Evolutionary conservation across 2,113 vertebrate genomes (phyloP).

Genomic region (Pholis gunnellus): DNA sequence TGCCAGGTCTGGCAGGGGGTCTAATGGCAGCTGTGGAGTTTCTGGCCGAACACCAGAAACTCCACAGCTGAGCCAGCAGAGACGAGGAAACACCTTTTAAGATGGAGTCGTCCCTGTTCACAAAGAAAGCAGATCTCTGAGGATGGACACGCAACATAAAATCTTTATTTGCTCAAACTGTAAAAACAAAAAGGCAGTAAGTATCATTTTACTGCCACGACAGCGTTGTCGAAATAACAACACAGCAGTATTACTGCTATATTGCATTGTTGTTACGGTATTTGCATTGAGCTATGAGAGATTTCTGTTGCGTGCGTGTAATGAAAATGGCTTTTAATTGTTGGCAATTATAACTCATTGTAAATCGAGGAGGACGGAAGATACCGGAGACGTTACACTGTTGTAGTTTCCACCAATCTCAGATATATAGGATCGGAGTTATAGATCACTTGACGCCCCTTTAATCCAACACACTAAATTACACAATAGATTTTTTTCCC

Average conservation of each 20-base stretch:
- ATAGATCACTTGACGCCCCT: slow-evolving; percentile 1
- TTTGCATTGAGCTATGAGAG: neutral
- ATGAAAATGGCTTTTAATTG: neutral
- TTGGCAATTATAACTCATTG: neutral
- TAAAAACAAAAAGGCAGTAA: neutral
- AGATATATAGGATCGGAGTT: neutral
- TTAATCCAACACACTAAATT: neutral
- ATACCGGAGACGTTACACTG: neutral
- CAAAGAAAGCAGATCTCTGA: neutral
- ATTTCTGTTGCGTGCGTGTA: neutral
- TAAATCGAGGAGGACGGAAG: neutral
- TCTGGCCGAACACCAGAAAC: slow-evolving; percentile 15
- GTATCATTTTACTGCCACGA: too few species aligned
- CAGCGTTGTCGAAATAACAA: neutral
- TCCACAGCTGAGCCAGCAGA: neutral
- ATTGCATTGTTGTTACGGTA: neutral
- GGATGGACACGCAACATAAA: neutral
- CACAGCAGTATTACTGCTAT: neutral
- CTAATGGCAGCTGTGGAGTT: neutral
- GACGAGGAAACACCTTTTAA: neutral
- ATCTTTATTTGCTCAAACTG: neutral
- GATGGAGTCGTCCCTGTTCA: neutral
- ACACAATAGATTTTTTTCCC: neutral
- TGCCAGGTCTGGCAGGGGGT: slow-evolving; percentile 1
- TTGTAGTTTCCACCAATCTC: neutral